Percentiles rank a stretch among this genome's conserved stretches.
Conservation (phyloP, 2,797 vertebrate species). For the Sebastes melanostomus region DNA sequence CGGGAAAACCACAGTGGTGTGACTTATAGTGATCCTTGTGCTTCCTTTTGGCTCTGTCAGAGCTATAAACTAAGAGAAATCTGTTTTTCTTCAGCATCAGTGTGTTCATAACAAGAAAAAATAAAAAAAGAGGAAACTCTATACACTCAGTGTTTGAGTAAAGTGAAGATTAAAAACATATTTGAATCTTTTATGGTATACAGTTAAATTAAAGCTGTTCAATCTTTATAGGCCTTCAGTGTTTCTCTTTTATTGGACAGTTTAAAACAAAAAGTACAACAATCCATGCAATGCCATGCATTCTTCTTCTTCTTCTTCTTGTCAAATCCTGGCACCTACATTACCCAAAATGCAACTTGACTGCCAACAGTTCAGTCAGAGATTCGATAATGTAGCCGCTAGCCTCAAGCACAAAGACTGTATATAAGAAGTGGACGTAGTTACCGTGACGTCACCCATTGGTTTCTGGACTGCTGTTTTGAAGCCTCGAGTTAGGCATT, state of each 20-base stretch:
- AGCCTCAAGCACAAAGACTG: no score
- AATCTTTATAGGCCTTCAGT: background rate
- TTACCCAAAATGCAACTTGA: background rate
- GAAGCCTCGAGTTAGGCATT: no score
- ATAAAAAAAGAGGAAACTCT: background rate
- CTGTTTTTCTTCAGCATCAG: background rate
- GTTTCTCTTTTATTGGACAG: background rate
- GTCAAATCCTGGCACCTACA: background rate
- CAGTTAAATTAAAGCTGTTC: background rate
- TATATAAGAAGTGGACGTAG: no score
- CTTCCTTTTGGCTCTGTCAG: slow-evolving; percentile 36
- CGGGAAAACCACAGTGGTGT: slow-evolving; percentile 30
- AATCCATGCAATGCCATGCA: background rate
- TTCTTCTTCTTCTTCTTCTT: background rate
- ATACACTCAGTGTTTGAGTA: background rate
- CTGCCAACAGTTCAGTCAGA: no score
- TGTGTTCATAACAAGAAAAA: background rate
- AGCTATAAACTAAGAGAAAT: slow-evolving; percentile 21
- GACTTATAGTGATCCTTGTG: slow-evolving; percentile 39
- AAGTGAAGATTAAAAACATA: background rate
- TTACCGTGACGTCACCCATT: no score
- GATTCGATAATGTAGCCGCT: no score
- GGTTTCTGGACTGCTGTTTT: no score
- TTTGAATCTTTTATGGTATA: background rate
- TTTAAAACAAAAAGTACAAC: background rate